Evolutionary conservation across 2,797 vertebrate species (phyloP), one percentile per base, ranked within the genome.

Genomic region (Cercopithecus petaurista): DNA sequence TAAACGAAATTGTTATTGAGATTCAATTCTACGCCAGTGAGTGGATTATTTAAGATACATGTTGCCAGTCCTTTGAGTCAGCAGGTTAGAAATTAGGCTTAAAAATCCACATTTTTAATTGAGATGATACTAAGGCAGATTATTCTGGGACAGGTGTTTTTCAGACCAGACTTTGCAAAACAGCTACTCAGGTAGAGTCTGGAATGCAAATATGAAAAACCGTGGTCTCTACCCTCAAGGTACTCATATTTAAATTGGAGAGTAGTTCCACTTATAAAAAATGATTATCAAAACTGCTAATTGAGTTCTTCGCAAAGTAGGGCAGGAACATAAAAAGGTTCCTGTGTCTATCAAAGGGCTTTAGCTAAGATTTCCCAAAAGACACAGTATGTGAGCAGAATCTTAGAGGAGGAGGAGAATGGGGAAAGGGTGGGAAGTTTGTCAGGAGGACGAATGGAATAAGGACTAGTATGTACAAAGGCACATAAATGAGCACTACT

Each of bases 401-500:
- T 36, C 61, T 59, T n/a, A 46, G 43, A 75, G 48, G 6, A 67
- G 10, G 3, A 72, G 48, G 59, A 48, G 13, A 59, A 33, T 7
- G 24, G n/a, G 26, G 1, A 2, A 19, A 5, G 61, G 4, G 1
- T 2, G 13, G 1, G 36, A 0, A 15, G 33, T 28, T 22, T 26
- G 46, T 7, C 43, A 39, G 21, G 1, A 55, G 48, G 59, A 12
- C 5, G 21, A 1, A 26, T 17, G 12, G 30, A 26, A 28, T 7
- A 43, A 64, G 59, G 43, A 55, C 36, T 17, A 72, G 48, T 14
- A 0, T 15, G 6, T 43, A 17, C n/a, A 75, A 55, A 87, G 1
- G 0, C 2, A 1, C 5, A 5, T 4, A 0, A 7, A 4, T 17
- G 2, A 46, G 50, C 17, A 28, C 2, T 3, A 15, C 24, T 12